phyloP scores from a whole-genome alignment of 2,797 vertebrate genomes.

The Melanotaenia pygmaea region DNA sequence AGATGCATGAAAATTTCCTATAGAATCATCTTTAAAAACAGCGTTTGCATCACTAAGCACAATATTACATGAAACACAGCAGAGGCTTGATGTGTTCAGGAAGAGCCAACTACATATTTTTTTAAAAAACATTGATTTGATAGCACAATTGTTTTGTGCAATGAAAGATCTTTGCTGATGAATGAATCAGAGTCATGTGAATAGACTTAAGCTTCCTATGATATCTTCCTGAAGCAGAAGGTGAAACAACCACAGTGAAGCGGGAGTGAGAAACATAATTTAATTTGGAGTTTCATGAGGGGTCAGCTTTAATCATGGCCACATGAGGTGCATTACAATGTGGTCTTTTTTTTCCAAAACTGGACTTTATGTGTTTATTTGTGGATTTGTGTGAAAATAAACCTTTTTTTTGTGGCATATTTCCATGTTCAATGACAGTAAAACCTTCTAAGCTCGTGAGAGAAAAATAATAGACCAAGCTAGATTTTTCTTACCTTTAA shows the following conservation, averaged over 20 bases:
- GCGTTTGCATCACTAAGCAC: slow-evolving; percentile 35
- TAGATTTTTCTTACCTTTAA: not conserved
- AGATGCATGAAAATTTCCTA: slow-evolving; percentile 35
- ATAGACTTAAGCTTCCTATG: slow-evolving; percentile 7
- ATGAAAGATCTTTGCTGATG: slow-evolving; percentile 9
- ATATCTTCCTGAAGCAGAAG: not conserved
- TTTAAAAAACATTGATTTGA: slow-evolving; percentile 11
- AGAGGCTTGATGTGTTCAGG: slow-evolving; percentile 32
- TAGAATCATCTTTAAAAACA: slow-evolving; percentile 33
- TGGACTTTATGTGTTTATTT: not conserved
- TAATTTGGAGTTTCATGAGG: too few relatives aligned
- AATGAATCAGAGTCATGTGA: slow-evolving; percentile 15
- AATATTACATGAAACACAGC: slow-evolving; percentile 38
- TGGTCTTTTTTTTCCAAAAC: not conserved
- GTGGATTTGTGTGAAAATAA: not conserved
- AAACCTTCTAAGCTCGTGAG: not conserved
- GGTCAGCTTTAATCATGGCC: too few relatives aligned
- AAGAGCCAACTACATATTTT: slow-evolving; percentile 32
- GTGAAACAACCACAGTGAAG: too few relatives aligned
- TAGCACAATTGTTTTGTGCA: slow-evolving; percentile 8
- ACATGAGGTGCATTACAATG: too few relatives aligned
- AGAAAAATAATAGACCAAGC: not conserved
- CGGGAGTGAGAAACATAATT: too few relatives aligned
- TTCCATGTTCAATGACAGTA: not conserved
- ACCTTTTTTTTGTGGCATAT: not conserved